Conservation (phyloP, 2,113 vertebrate genomes). For the Ictalurus furcatus region DNA sequence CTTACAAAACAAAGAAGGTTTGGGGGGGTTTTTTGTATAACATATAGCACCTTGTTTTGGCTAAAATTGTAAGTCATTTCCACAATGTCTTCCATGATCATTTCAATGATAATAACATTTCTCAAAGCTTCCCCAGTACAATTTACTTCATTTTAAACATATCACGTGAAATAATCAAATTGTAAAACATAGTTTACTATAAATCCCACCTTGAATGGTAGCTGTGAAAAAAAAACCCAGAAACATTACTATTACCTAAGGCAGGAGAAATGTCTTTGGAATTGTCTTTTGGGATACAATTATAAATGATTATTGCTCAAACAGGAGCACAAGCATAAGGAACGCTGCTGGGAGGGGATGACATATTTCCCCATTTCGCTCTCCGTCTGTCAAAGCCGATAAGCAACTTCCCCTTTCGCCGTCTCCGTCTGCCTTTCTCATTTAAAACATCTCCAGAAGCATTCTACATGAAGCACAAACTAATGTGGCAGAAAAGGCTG, state of each 20-base stretch:
- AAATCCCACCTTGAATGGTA: not conserved
- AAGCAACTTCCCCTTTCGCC: slow-evolving; percentile 46
- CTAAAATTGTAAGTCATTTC: not conserved
- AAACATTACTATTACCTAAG: slow-evolving; percentile 19
- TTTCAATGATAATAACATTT: not conserved
- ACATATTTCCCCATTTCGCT: slow-evolving; percentile 49
- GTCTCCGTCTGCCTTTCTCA: slow-evolving; percentile 35
- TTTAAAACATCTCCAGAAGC: slow-evolving; percentile 50
- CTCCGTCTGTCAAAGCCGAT: slow-evolving; percentile 49
- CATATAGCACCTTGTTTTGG: not conserved
- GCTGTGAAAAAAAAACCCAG: not conserved
- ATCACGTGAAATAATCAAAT: not conserved
- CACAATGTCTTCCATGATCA: not conserved
- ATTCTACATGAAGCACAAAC: slow-evolving; percentile 22
- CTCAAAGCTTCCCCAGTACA: not conserved
- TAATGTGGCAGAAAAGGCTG: slow-evolving; percentile 40
- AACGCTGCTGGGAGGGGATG: slow-evolving; percentile 39
- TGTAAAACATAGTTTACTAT: not conserved
- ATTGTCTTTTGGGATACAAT: slow-evolving; percentile 41
- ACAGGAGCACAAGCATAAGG: slow-evolving; percentile 41
- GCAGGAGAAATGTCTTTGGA: slow-evolving; percentile 19
- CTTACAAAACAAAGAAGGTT: not conserved
- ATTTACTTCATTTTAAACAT: too few relatives aligned
- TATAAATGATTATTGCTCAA: slow-evolving; percentile 38
- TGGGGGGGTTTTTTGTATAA: not conserved